Base-by-base conservation (phyloP, 2,113 vertebrate genomes). In the Acrocephalus arundinaceus region DNA sequence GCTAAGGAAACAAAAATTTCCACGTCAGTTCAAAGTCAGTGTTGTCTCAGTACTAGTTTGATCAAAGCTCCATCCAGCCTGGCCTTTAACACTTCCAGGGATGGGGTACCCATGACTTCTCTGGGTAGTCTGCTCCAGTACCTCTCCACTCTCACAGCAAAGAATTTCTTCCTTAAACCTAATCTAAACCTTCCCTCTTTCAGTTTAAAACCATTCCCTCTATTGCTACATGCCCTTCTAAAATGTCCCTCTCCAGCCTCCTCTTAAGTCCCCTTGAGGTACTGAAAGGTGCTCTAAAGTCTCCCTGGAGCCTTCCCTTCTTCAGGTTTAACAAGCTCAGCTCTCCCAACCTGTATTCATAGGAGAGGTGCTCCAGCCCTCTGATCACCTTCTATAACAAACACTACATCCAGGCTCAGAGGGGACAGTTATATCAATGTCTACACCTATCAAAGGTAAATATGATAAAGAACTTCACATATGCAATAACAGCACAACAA, bases 11-110 rank as follows among this genome's bases (percentile, higher is more conserved):
- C 52, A 63, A 78, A 87, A 88, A 71, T 22, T 57, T 63, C 55
- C 61, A 43, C 0, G 0, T 30, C 55, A 63, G 15, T 43, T 67
- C 35, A 93, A 75, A 23, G 24, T 67, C 43, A n/a, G 4, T 15
- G 15, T 20, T 25, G 23, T 28, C 37, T 33, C 31, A 48, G 18
- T 11, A 80, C 9, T 6, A 30, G 7, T 45, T 39, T 39, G 37
- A 33, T 74, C 54, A 75, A 59, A 75, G 52, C 7, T 66, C 37
- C 77, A 52, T 54, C 16, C 33, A 82, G 6, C 39, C 33, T 46
- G 46, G 28, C 33, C 33, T 74, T 66, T 27, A 82, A 46, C 39
- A 52, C 13, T 45, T 67, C 10, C 61, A 81, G 13, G 23, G 20
- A 67, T 30, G 19, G 13, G 9, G 28, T 20, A 52, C 17, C 52